Conservation (phyloP, 2,113 vertebrate genomes). For the Origma solitaria region DNA sequence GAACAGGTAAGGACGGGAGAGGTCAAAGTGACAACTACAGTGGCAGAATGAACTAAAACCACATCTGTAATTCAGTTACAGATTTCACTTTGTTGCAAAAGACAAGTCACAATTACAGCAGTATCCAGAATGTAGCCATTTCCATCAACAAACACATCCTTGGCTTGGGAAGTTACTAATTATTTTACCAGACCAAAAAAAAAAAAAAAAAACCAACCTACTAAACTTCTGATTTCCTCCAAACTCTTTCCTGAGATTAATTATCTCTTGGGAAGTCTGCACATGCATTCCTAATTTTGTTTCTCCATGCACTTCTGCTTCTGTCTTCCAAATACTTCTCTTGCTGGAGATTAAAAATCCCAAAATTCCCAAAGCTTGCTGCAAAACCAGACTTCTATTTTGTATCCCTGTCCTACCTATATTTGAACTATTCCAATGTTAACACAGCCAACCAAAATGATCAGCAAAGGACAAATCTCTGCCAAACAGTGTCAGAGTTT, state of each 20-base stretch:
- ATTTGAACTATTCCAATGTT: neutral
- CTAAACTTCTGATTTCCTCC: neutral
- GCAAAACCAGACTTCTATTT: neutral
- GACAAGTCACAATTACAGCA: neutral
- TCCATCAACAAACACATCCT: neutral
- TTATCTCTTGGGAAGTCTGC: neutral
- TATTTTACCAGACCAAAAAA: neutral
- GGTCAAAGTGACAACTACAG: fast-evolving
- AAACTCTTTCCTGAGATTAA: neutral
- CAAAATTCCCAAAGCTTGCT: neutral
- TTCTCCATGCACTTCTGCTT: neutral
- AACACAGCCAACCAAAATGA: neutral
- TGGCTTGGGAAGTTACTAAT: neutral
- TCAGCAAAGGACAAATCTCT: neutral
- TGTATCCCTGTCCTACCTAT: neutral
- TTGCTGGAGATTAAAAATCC: neutral
- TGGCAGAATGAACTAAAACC: neutral
- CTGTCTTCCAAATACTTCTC: neutral
- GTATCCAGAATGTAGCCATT: neutral
- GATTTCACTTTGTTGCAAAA: neutral
- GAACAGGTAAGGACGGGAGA: neutral
- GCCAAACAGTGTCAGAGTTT: neutral
- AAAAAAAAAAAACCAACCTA: neutral
- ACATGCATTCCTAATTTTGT: neutral
- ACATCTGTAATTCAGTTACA: neutral